These are phyloP conservation scores for Tipula helvola DNA, from an alignment of 2,888 invertebrate species.

Conservation along the genomic window DNA sequence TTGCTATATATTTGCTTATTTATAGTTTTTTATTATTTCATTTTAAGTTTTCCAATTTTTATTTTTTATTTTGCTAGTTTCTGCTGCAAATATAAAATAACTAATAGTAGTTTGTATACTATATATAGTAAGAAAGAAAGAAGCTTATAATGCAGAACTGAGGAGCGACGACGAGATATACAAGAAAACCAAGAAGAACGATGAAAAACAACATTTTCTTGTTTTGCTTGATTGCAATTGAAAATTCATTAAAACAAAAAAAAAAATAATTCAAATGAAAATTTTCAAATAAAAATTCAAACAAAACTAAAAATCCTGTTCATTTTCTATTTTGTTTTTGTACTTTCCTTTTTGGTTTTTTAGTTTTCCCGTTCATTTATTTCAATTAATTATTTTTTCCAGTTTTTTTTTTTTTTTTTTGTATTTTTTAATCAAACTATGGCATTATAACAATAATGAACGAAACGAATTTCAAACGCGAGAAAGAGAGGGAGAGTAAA, in stretches of 20 bases:
- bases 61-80: too few relatives aligned
- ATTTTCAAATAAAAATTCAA: not conserved
- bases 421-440: not conserved
- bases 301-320: not conserved
- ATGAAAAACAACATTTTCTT: not conserved
- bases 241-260: not conserved
- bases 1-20: not conserved
- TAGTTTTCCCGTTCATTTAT: not conserved
- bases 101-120: not conserved
- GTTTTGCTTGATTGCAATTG: not conserved
- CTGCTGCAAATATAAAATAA: not conserved
- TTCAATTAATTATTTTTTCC: not conserved
- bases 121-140: not conserved
- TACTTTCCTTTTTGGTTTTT: not conserved
- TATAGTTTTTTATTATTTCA: not conserved
- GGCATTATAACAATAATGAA: not conserved
- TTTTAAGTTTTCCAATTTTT: not conserved
- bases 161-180: not conserved
- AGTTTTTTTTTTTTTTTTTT: not conserved
- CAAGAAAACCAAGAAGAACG: not conserved
- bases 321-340: not conserved
- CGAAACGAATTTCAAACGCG: too few relatives aligned
- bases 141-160: not conserved
- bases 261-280: not conserved
- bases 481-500: not conserved